A percentile compares a stretch with the other conserved stretches of the same genome.
Evolutionary conservation across 2,113 vertebrate species (phyloP).

Genomic region (Gymnogyps californianus): DNA sequence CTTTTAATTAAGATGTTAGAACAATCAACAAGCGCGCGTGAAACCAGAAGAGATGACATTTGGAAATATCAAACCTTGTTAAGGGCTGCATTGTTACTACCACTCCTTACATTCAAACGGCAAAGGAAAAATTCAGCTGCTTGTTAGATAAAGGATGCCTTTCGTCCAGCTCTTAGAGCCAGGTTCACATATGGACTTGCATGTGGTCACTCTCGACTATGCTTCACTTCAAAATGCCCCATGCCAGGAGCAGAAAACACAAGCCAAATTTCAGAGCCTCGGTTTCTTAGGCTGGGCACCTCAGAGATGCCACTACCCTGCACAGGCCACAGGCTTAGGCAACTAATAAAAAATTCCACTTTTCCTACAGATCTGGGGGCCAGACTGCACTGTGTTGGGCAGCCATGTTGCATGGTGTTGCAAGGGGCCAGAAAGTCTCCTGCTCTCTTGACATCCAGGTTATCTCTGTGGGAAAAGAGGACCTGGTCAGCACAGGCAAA

Average conservation of each 20-base stretch:
- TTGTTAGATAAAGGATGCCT: background rate
- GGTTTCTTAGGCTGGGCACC: background rate
- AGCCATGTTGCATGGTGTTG: accelerated
- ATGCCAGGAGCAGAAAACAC: background rate
- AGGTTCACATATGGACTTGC: background rate
- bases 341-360: background rate
- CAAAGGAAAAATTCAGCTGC: background rate
- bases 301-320: background rate
- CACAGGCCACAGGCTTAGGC: background rate
- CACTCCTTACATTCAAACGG: background rate
- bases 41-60: conserved; percentile 35
- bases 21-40: background rate
- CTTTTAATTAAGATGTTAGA: conserved; percentile 58
- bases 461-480: background rate
- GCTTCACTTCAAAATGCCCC: background rate
- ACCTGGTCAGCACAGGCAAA: background rate
- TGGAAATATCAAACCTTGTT: conserved; percentile 27
- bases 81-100: background rate
- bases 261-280: background rate
- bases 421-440: background rate
- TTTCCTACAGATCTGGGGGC: background rate
- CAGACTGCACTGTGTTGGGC: background rate
- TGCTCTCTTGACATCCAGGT: background rate
- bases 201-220: background rate
- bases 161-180: background rate